Percentiles rank a stretch among this genome's conserved stretches.
These are phyloP conservation scores for Heloderma charlesbogerti DNA, from an alignment of 2,113 vertebrate genomes.

Conservation along the genomic window DNA sequence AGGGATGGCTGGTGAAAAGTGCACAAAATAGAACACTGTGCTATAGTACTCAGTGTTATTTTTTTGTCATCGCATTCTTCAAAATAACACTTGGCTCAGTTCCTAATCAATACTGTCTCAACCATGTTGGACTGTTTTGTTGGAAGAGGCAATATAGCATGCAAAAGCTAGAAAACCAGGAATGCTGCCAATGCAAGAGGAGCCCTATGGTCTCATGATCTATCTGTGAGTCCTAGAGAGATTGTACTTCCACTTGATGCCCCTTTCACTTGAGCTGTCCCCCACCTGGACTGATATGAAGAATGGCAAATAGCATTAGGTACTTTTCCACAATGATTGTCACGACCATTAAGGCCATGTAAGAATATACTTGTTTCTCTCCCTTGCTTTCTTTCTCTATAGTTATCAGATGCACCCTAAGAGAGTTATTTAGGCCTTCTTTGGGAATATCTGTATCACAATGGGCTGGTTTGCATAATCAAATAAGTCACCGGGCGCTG, in stretches of 20 bases:
- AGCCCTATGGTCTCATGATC: background rate
- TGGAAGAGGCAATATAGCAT: background rate
- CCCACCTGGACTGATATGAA: background rate
- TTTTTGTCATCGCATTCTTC: background rate
- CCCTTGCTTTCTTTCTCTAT: background rate
- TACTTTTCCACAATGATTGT: background rate
- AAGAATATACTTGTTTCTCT: background rate
- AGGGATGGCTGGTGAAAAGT: background rate
- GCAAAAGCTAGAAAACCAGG: background rate
- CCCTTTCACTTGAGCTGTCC: background rate
- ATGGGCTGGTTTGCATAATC: too few species aligned
- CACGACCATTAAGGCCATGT: too few species aligned
- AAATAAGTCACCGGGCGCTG: too few species aligned
- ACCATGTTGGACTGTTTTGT: conserved; percentile 21
- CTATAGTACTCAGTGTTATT: background rate
- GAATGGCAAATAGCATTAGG: background rate
- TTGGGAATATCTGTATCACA: background rate
- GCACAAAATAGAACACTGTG: background rate
- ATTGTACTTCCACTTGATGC: background rate
- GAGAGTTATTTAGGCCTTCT: background rate
- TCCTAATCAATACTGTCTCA: conserved; percentile 14
- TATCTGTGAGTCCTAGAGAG: background rate
- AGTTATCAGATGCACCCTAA: background rate
- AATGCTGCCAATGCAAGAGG: background rate
- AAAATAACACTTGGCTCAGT: background rate